Percentiles rank a stretch among this genome's conserved stretches.
These are phyloP conservation scores for Volucella inanis DNA, from an alignment of 2,888 invertebrate species.

Conservation along the genomic window DNA sequence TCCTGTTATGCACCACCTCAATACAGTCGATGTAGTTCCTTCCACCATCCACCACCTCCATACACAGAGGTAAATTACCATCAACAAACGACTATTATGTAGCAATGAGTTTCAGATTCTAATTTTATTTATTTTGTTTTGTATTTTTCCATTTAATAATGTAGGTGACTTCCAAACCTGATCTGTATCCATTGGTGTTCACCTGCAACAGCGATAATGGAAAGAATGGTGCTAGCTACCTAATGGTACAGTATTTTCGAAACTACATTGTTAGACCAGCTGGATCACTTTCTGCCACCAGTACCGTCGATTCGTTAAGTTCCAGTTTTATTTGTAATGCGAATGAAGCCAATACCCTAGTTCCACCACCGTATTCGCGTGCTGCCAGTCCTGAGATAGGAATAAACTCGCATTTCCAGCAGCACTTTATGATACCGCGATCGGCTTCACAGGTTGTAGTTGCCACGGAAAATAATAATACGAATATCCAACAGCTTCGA, in stretches of 20 bases:
- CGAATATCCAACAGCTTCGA: conserved; percentile 69
- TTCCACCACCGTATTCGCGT: conserved; percentile 93
- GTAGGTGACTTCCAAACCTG: conserved; percentile 93
- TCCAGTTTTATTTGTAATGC: conserved; percentile 94
- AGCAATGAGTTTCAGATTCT: background rate
- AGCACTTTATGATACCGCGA: conserved; percentile 84
- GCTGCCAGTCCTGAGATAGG: conserved; percentile 89
- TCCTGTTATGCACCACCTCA: conserved; percentile 93
- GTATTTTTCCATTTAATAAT: background rate
- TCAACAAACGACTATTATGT: background rate
- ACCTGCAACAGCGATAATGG: conserved; percentile 89
- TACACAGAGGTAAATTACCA: conserved; percentile 88
- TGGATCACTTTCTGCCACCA: conserved; percentile 91
- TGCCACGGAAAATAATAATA: conserved; percentile 70
- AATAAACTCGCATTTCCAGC: conserved; percentile 82
- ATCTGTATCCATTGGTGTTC: conserved; percentile 92
- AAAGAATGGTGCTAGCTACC: conserved; percentile 88
- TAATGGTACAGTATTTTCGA: conserved; percentile 93
- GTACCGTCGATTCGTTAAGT: conserved; percentile 93
- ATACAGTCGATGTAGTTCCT: conserved; percentile 92
- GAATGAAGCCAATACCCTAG: conserved; percentile 92
- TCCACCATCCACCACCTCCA: conserved; percentile 92
- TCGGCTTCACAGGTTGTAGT: conserved; percentile 86
- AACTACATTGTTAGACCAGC: conserved; percentile 90
- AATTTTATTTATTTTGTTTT: background rate